Evolutionary conservation across 2,797 vertebrate species (phyloP), one percentile per base, ranked within the genome.

Genomic region (Oreochromis grahami): DNA sequence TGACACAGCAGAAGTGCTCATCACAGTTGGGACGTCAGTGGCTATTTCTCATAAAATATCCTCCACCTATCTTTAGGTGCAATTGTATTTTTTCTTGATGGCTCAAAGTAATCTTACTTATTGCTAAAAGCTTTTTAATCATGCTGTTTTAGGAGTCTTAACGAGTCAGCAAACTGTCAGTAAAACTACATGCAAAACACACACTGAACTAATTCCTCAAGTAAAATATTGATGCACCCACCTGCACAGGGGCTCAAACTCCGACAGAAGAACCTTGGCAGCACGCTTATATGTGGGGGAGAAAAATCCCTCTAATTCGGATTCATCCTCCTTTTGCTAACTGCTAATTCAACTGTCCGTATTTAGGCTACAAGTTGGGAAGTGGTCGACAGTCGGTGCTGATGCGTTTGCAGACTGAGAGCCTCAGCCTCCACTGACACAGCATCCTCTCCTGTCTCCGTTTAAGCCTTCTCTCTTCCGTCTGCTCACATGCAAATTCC

Each of bases 201-300:
- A 60, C 8, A 17, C 7, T 74, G 8, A 19, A 74, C 3, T 50
- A 52, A 85, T 53, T 72, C 13, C 34, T 36, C 41, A 58, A 83
- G 13, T 36, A 29, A 15, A 34, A 19, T 21, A 9, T 3, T 63
- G 17, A 29, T 12, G 63, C 10, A 53, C 93, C 51, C 86, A 90
- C 91, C 89, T 90, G 82, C 15, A 70, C 70, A 82, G 76, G 34
- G 74, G 80, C 65, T 88, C 77, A 83, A 86, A 90, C 89, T 88
- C 88, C 76, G 11, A 15, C 45, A 36, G 70, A 72, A 45, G 65
- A 85, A 51, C 60, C 41, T 70, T 32, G 52, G 78, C 36, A n/a
- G 21, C 8, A 4, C 6, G 78, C 56, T 68, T 50, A 2, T 80
- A 38, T 51, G 3, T 51, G 45, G 17, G 9, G 17, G 24, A 45